phyloP scores from a whole-genome alignment of 2,113 vertebrate genomes.

The Oophaga pumilio region DNA sequence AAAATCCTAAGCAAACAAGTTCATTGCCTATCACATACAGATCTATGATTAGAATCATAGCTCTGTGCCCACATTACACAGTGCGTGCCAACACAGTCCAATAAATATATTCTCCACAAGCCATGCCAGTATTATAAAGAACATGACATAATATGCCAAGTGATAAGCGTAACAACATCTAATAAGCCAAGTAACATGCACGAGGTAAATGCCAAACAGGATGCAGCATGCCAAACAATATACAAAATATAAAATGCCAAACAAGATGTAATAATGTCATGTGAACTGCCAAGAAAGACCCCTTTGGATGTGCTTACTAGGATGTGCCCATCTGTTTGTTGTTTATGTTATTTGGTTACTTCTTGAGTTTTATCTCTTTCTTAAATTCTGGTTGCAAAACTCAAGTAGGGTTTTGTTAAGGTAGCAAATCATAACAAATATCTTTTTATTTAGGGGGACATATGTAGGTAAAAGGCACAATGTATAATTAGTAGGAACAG shows the following conservation, averaged over 20 bases:
- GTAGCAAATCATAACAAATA: not conserved
- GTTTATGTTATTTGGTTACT: not conserved
- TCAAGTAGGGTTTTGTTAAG: not conserved
- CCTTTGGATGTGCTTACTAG: conserved; percentile 1
- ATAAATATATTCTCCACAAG: conserved; percentile 5
- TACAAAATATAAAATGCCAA: conserved; percentile 8
- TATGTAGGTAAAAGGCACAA: not conserved
- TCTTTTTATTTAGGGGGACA: not conserved
- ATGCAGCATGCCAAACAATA: conserved; percentile 8
- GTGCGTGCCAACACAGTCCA: not conserved
- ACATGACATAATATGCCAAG: conserved; percentile 19
- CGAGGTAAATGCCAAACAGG: conserved; percentile 16
- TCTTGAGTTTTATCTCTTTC: not conserved
- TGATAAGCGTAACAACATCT: conserved; percentile 23
- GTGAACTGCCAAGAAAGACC: conserved; percentile 9
- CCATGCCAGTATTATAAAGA: conserved; percentile 1
- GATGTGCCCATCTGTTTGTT: conserved; percentile 5
- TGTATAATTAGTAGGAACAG: not conserved
- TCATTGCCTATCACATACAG: not conserved
- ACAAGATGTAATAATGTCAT: conserved; percentile 25
- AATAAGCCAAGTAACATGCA: conserved; percentile 18
- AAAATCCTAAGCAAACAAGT: conserved; percentile 20
- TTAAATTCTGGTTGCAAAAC: not conserved
- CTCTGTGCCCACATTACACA: not conserved
- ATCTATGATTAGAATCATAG: conserved; percentile 3